Base-by-base conservation (phyloP, 1,140 invertebrate species). In the Andricus grossulariae region DNA sequence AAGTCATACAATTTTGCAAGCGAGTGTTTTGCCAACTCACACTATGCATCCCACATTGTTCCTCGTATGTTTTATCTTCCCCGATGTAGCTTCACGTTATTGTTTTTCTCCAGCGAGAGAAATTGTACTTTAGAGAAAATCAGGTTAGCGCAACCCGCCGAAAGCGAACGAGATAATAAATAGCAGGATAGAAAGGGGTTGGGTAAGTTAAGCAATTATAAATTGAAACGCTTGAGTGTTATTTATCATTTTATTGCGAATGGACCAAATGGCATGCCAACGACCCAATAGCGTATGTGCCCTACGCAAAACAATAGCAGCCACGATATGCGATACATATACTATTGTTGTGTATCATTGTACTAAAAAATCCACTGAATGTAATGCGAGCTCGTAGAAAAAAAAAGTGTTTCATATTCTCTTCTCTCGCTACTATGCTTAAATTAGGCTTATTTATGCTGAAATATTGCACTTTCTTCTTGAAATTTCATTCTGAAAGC, bases 51-150 rank as follows among this genome's bases (percentile, higher is more conserved):
- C 70, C 32, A 72, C 57, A 57, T 18, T 18, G 52, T 54, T 54
- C 52, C 52, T 54, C 60, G n/a, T 74, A 74, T 18, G 32, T 74
- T 76, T 71, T 66, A 76, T 71, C 73, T 75, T 78, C 74, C 66
- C 71, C 50, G 72, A 75, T 74, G 18, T 49, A 60, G 74, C 60
- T 78, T 75, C 54, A 21, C 72, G 66, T 74, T 78, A 74, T 74
- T 78, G 70, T 75, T 74, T 74, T 71, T 49, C 73, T 75, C 70
- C 70, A 50, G 21, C 45, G 74, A 78, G 77, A 72, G 72, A 72
- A 71, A 78, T 71, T 55, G 70, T 57, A 72, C 75, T 78, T 78
- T 25, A 66, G 25, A 72, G 15, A 50, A 78, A 78, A 78, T 78
- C 71, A 57, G 73, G 70, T 78, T 78, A 75, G 50, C 25, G 52